Conservation (phyloP, 2,113 vertebrate species). For the Chauna torquata region DNA sequence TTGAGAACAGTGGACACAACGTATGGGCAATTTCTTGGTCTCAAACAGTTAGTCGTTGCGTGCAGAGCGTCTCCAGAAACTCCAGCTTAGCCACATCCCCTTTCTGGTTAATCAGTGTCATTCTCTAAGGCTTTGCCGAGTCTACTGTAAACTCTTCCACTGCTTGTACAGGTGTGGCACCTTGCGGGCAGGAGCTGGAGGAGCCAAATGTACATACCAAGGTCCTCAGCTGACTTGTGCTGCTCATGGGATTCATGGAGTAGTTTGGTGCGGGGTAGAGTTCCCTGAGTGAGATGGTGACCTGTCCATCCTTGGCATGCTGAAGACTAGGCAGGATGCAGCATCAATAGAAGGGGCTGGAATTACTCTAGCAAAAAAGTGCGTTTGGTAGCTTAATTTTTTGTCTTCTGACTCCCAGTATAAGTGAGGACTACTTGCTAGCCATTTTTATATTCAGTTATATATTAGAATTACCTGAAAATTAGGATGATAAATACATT, state of each 20-base stretch:
- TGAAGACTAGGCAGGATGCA: background rate
- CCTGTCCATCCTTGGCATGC: background rate
- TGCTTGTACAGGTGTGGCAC: background rate
- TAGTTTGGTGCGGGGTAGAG: background rate
- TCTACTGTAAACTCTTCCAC: background rate
- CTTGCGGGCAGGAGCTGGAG: background rate
- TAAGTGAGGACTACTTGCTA: background rate
- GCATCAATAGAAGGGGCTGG: background rate
- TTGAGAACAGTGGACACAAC: background rate
- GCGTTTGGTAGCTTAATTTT: background rate
- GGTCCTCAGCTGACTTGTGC: background rate
- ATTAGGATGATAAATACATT: background rate
- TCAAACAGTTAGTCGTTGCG: background rate
- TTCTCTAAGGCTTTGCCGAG: background rate
- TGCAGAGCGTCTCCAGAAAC: background rate
- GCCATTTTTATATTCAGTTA: background rate
- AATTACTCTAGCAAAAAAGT: background rate
- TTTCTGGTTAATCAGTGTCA: background rate
- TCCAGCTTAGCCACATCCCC: background rate
- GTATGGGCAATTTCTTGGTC: background rate
- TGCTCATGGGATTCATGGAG: background rate
- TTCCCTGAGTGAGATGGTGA: background rate
- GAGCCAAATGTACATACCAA: fast-evolving
- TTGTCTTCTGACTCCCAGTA: background rate
- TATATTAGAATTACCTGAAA: background rate